Base-by-base conservation (phyloP, 92 coral and sea anemone genomes). In the Palythoa grandiflora region DNA sequence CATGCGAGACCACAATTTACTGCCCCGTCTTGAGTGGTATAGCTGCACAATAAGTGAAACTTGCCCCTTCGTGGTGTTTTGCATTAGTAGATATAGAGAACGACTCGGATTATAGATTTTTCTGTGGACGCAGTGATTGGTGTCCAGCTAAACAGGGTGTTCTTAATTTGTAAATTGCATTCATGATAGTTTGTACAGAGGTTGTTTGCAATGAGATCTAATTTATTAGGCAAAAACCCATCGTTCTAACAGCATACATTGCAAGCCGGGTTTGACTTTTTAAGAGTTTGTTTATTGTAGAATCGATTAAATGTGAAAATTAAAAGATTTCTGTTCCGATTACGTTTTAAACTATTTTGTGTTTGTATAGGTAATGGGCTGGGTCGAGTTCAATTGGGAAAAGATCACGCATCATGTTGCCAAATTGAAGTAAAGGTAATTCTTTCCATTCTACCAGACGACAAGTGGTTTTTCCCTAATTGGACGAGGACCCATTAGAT, bases 121-220 rank as follows among this genome's bases (percentile, higher is more conserved):
- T 81, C 75, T 44, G 75, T 12, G 86, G 86, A 48, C 47, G 17
- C 86, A 81, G 75, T 81, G 76, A 47, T 81, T 81, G 73, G 63
- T 47, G 57, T 63, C 74, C 85, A 4, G 36, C 63, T 20, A 80
- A 44, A 81, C 76, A 66, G 86, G 86, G 86, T 81, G 75, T 81
- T 81, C 86, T 81, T 81, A 81, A 81, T 81, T 81, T 81, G 93
- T 91, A 91, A 90, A 91, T 91, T 91, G 80, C 60, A 85, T 91
- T 76, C 86, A 88, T 50, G 85, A 93, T 80, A 77, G 89, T 94
- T 95, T 93, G 98, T 95, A 91, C 98, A 93, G 90, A 95, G 92
- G 96, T 91, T 81, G 60, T 44, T 95, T 89, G 87, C 86, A 90
- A 87, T 87, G 91, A 89, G 92, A 91, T 89, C 87, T 95, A 95